A percentile compares a stretch with the other conserved stretches of the same genome.
phyloP scores from a whole-genome alignment of 2,888 invertebrate genomes.

The Clostera curtula region DNA sequence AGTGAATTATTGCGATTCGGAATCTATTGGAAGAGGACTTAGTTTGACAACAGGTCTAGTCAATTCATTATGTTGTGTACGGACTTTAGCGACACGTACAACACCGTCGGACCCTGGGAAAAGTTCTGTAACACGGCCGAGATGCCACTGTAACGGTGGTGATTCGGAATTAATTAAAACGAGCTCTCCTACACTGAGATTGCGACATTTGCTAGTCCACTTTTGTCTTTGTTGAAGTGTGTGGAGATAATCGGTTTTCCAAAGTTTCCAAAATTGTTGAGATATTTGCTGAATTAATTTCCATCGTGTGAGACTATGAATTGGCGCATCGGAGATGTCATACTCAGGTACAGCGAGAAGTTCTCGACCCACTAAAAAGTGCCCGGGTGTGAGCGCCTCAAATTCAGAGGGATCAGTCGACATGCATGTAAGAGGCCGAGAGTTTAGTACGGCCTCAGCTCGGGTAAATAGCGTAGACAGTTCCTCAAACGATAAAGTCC shows the following conservation, averaged over 20 bases:
- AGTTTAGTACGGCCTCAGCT: constrained; percentile 9
- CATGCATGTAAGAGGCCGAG: constrained; percentile 8
- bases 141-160: no score
- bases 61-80: no score
- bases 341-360: constrained; percentile 7
- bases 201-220: no score
- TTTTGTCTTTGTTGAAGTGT: no score
- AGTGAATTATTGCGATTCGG: no score
- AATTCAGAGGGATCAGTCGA: constrained; percentile 10
- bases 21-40: no score
- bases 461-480: constrained; percentile 9
- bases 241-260: constrained; percentile 14
- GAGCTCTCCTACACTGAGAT: no score
- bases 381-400: constrained; percentile 8
- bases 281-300: constrained; percentile 12
- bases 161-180: no score
- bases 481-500: constrained; percentile 12
- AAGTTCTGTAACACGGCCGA: no score
- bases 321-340: constrained; percentile 2
- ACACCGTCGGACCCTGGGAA: no score
- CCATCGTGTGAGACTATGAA: constrained; percentile 9
- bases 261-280: constrained; percentile 15
- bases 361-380: constrained; percentile 9
- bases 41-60: no score
- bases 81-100: no score